phyloP scores from a whole-genome alignment of 2,888 invertebrate species.

The Lycocerus yunnanus region DNA sequence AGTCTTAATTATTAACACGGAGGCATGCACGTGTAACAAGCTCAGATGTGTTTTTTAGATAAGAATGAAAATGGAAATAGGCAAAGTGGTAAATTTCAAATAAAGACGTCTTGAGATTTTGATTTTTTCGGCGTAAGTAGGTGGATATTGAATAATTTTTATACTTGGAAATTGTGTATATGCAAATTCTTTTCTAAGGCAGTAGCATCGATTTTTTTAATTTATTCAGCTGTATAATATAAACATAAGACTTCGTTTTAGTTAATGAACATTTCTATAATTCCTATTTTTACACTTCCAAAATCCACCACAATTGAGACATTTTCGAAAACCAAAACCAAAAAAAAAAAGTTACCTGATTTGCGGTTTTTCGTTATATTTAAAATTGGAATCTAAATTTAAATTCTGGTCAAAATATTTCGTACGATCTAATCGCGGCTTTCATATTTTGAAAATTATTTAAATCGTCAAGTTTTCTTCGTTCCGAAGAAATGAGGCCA shows the following conservation, averaged over 20 bases:
- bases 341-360: neutral
- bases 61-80: neutral
- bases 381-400: neutral
- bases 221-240: slow-evolving; percentile 26
- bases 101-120: neutral
- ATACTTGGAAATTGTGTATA: slow-evolving; percentile 9
- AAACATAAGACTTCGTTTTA: slow-evolving; percentile 17
- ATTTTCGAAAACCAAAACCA: neutral
- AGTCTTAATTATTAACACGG: neutral
- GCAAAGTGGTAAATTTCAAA: neutral
- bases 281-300: neutral
- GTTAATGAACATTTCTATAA: slow-evolving; percentile 12
- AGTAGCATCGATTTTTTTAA: slow-evolving; percentile 29
- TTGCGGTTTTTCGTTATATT: neutral
- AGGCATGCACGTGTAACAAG: neutral
- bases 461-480: neutral
- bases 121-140: slow-evolving; percentile 4
- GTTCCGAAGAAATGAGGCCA: neutral
- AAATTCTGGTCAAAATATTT: neutral
- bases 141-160: slow-evolving; percentile 9
- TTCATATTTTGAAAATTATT: neutral
- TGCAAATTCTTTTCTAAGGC: slow-evolving; percentile 25
- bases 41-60: neutral
- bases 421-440: neutral
- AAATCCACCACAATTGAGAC: neutral